phyloP scores from a whole-genome alignment of 2,888 invertebrate genomes.

The Papilio gigon region DNA sequence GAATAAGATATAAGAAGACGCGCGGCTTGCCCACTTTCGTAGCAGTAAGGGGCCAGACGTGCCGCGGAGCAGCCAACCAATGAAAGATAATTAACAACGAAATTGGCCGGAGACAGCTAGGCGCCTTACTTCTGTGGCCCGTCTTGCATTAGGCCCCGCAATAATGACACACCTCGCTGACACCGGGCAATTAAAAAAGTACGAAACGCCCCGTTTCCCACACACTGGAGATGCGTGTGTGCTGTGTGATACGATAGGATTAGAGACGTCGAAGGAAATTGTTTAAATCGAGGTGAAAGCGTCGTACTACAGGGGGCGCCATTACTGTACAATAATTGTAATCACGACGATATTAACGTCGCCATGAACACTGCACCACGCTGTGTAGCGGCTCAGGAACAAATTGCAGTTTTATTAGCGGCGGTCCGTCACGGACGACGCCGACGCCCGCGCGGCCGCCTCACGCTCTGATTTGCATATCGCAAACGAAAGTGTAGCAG shows the following conservation, averaged over 20 bases:
- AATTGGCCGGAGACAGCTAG: slow-evolving; percentile 79
- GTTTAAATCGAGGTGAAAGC: slow-evolving; percentile 69
- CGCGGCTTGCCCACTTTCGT: slow-evolving; percentile 67
- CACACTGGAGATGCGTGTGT: slow-evolving; percentile 64
- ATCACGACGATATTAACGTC: slow-evolving; percentile 59
- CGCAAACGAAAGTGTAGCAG: slow-evolving; percentile 74
- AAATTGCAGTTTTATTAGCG: slow-evolving; percentile 48
- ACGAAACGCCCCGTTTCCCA: slow-evolving; percentile 73
- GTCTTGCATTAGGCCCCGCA: slow-evolving; percentile 70
- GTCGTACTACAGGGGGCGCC: slow-evolving; percentile 43
- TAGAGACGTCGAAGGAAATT: slow-evolving; percentile 57
- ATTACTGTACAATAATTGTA: slow-evolving; percentile 62
- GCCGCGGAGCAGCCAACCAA: slow-evolving; percentile 63
- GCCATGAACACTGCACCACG: slow-evolving; percentile 55
- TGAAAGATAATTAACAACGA: slow-evolving; percentile 75
- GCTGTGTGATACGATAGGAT: slow-evolving; percentile 57
- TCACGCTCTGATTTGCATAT: slow-evolving; percentile 79
- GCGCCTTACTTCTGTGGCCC: slow-evolving; percentile 75
- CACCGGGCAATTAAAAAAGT: slow-evolving; percentile 69
- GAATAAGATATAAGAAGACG: slow-evolving; percentile 50
- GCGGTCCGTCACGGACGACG: slow-evolving; percentile 54
- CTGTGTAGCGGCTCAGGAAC: slow-evolving; percentile 52
- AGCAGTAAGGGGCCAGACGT: slow-evolving; percentile 68
- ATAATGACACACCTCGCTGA: slow-evolving; percentile 69
- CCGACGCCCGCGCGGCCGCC: slow-evolving; percentile 56